Conservation (phyloP, 2,888 invertebrate species). For the Camponotus fellah region DNA sequence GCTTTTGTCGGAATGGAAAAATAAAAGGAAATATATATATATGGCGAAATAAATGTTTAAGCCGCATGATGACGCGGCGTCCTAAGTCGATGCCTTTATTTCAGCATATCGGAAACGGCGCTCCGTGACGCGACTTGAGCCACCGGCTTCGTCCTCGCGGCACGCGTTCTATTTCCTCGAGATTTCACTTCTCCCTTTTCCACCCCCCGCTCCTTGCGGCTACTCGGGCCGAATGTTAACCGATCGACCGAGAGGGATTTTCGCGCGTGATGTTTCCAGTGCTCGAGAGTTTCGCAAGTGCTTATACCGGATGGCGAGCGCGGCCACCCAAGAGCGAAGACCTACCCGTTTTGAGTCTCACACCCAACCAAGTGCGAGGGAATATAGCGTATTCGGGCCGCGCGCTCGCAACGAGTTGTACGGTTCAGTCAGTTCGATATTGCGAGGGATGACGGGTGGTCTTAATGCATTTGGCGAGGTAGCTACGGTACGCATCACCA, state of each 20-base stretch:
- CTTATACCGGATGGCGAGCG: constrained; percentile 40
- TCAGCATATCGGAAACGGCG: constrained; percentile 21
- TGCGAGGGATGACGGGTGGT: constrained; percentile 75
- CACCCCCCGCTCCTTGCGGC: neutral
- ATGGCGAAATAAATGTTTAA: constrained; percentile 22
- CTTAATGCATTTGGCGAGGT: constrained; percentile 85
- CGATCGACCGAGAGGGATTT: constrained; percentile 2
- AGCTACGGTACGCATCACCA: constrained; percentile 84
- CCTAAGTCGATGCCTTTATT: constrained; percentile 61
- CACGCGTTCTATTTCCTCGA: constrained; percentile 74
- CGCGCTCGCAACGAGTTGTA: constrained; percentile 51
- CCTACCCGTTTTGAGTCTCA: neutral
- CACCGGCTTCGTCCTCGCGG: constrained; percentile 55
- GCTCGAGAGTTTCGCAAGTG: constrained; percentile 32
- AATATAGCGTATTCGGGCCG: constrained; percentile 58
- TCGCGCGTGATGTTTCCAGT: constrained; percentile 41
- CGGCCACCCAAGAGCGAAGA: neutral
- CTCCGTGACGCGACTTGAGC: constrained; percentile 64
- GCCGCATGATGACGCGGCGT: neutral
- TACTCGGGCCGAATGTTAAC: constrained; percentile 42
- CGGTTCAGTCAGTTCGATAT: constrained; percentile 79
- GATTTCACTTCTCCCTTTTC: constrained; percentile 50
- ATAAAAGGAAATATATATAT: too few relatives aligned
- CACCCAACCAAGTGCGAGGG: constrained; percentile 58
- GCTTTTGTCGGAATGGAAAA: neutral